Base-by-base conservation (phyloP, 1,140 invertebrate species). In the Drosophila bocqueti region DNA sequence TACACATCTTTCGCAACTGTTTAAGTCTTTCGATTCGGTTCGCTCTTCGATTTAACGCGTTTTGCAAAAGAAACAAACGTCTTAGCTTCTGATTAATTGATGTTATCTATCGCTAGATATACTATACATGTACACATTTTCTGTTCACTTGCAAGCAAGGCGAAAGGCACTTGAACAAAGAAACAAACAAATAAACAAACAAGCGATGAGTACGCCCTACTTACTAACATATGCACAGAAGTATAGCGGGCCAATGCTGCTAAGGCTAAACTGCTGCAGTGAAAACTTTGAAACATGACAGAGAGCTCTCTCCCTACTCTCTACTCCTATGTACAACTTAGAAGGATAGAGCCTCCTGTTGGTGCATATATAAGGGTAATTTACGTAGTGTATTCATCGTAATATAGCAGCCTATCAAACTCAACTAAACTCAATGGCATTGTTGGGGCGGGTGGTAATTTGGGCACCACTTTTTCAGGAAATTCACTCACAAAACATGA, bases 131-230 rank as follows among this genome's bases (percentile, higher is more conserved):
- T 68, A 52, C 24, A 77, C 24, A 54, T 59, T 72, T 79, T 78
- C 57, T 78, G 9, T 63, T 73, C 67, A 64, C 52, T 69, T 58
- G 60, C 45, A 81, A 76, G 52, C 54, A 83, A 55, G 45, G 64
- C 67, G 24, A 52, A 84, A 87, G 84, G 84, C 84, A 87, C 84
- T 90, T 89, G 73, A 87, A 87, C 74, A 89, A 87, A 81, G 85
- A 83, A 76, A 50, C 43, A 83, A 84, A 77, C 65, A 83, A 36
- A 13, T 36, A 36, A 87, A 87, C 83, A 89, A 81, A 55, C 71
- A 59, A 67, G 58, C 57, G 55, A 65, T 45, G 58, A 68, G 49
- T 55, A 72, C 79, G 58, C 68, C 75, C 64, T 67, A 80, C 80
- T 67, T 71, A 78, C 62, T 68, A 60, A 55, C 52, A 71, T 69